phyloP scores from a whole-genome alignment of 2,888 invertebrate genomes.

The Monopis laevigella region DNA sequence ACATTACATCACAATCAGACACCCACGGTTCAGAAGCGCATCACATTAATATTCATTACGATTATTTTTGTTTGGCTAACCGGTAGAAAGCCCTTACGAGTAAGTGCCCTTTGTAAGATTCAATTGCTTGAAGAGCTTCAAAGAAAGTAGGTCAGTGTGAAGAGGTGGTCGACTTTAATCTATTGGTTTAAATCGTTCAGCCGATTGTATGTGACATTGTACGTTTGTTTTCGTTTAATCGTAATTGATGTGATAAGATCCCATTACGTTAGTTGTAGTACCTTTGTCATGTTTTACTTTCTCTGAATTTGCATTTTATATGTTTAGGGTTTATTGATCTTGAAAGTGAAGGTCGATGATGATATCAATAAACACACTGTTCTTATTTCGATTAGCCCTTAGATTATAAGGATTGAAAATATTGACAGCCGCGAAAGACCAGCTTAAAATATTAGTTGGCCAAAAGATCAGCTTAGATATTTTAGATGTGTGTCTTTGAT shows the following conservation, averaged over 20 bases:
- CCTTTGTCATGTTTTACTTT: constrained; percentile 5
- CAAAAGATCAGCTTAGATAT: too few relatives aligned
- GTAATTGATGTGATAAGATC: background rate
- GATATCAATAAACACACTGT: too few relatives aligned
- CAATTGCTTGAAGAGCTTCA: constrained; percentile 8
- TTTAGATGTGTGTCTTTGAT: too few relatives aligned
- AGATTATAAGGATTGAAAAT: too few relatives aligned
- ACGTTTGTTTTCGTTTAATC: background rate
- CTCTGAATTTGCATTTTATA: constrained; percentile 1
- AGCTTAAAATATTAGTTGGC: too few relatives aligned
- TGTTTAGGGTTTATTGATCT: too few relatives aligned
- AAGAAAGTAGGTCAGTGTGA: constrained; percentile 8
- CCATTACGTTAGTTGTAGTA: background rate
- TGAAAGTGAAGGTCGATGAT: too few relatives aligned
- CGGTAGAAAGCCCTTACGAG: constrained; percentile 2
- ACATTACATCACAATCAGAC: constrained; percentile 17
- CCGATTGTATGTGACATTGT: background rate
- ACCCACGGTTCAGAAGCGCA: constrained; percentile 14
- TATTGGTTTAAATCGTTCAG: constrained; percentile 7
- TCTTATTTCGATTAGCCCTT: too few relatives aligned
- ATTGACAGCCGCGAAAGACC: too few relatives aligned
- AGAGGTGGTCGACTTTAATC: background rate
- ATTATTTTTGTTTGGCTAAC: constrained; percentile 12
- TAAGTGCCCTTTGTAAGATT: constrained; percentile 13
- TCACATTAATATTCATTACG: constrained; percentile 12